phyloP scores from a whole-genome alignment of 1,140 invertebrate species.

The Sipha flava region DNA sequence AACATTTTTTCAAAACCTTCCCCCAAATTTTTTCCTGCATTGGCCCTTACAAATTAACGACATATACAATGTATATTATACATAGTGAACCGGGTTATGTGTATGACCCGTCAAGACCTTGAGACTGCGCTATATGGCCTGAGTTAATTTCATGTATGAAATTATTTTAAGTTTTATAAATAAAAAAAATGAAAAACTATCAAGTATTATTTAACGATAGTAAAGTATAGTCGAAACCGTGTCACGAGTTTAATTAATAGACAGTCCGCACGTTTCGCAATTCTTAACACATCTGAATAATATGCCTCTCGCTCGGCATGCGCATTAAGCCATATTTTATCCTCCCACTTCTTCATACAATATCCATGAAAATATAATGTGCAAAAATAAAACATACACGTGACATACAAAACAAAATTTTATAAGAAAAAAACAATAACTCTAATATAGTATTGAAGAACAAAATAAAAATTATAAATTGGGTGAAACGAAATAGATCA shows the following conservation, averaged over 20 bases:
- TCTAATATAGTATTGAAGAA: not conserved
- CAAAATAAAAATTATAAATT: not conserved
- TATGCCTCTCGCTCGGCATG: not conserved
- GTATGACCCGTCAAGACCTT: not conserved
- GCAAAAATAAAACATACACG: not conserved
- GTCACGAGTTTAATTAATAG: constrained; percentile 31
- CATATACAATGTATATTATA: too few relatives aligned
- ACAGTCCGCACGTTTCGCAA: not conserved
- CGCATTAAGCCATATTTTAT: not conserved
- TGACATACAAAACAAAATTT: too few relatives aligned
- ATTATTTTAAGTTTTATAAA: not conserved
- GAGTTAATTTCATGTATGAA: not conserved
- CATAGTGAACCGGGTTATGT: not conserved
- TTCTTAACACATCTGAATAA: constrained; percentile 16
- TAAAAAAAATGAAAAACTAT: not conserved
- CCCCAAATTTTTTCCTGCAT: too few relatives aligned
- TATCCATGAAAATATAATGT: not conserved
- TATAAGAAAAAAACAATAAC: not conserved
- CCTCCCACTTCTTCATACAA: not conserved
- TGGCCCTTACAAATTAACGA: constrained; percentile 25
- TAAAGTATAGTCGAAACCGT: not conserved
- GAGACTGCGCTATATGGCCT: not conserved
- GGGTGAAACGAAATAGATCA: not conserved
- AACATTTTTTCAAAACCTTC: too few relatives aligned
- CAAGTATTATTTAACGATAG: not conserved